Conservation (phyloP, 2,797 vertebrate species). For the Sciaenops ocellatus region DNA sequence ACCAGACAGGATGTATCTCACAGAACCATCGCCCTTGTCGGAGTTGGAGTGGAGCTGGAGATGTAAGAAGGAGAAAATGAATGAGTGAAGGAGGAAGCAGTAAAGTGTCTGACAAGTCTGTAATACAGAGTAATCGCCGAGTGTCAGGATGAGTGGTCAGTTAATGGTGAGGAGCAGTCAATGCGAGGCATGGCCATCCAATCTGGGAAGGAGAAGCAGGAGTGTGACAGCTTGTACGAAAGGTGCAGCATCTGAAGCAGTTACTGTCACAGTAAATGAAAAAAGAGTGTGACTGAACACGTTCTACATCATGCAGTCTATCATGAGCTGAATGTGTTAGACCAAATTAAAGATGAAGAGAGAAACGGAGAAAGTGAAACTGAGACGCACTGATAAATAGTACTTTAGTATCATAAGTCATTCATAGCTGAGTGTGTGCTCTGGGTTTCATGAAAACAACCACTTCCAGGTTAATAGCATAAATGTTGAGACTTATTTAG, state of each 20-base stretch:
- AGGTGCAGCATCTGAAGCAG: constrained; percentile 35
- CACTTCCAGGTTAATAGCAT: neutral
- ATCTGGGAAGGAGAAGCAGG: constrained; percentile 15
- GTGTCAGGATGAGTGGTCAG: constrained; percentile 50
- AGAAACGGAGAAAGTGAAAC: neutral
- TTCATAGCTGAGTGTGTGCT: neutral
- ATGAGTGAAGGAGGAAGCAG: constrained; percentile 13
- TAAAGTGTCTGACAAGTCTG: constrained; percentile 25
- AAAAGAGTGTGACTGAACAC: constrained; percentile 18
- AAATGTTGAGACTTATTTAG: neutral
- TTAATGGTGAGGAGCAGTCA: constrained; percentile 48
- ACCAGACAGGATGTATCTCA: constrained; percentile 94
- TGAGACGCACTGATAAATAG: constrained; percentile 5
- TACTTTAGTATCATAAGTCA: too few species aligned
- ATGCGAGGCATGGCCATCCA: constrained; percentile 32
- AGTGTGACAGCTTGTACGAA: constrained; percentile 40
- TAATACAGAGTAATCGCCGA: constrained; percentile 48
- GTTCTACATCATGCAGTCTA: constrained; percentile 1
- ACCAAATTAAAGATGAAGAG: constrained; percentile 17
- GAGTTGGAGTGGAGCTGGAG: constrained; percentile 95
- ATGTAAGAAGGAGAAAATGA: constrained; percentile 23
- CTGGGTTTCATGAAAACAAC: neutral
- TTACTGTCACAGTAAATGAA: constrained; percentile 13
- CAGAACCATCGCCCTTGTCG: constrained; percentile 95
- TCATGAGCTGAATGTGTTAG: neutral